A percentile compares a stretch with the other conserved stretches of the same genome.
phyloP scores from a whole-genome alignment of 2,113 vertebrate genomes.

The Limanda limanda region DNA sequence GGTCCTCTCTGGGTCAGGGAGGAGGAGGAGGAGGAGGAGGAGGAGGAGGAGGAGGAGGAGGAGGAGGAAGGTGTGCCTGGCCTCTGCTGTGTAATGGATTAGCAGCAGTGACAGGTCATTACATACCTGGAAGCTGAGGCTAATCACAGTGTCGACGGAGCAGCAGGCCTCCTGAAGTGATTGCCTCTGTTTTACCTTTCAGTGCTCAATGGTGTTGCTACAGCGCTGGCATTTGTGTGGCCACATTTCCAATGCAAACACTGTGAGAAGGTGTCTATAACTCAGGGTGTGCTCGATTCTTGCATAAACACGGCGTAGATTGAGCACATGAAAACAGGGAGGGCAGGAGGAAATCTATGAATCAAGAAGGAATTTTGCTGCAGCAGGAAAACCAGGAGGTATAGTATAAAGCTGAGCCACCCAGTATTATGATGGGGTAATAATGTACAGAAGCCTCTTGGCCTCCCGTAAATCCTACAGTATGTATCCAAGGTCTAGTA shows the following conservation, averaged over 20 bases:
- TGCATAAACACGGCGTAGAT: slow-evolving; percentile 44
- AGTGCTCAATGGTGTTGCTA: slow-evolving; percentile 69
- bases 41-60: neutral
- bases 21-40: neutral
- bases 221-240: slow-evolving; percentile 57
- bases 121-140: slow-evolving; percentile 53
- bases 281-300: slow-evolving; percentile 34
- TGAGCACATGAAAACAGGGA: slow-evolving; percentile 7
- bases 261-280: slow-evolving; percentile 44
- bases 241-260: slow-evolving; percentile 62
- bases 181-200: slow-evolving; percentile 72
- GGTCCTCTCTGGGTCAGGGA: neutral
- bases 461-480: neutral
- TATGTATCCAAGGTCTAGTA: neutral
- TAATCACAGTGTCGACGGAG: slow-evolving; percentile 25
- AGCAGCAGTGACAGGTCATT: slow-evolving; percentile 69
- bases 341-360: slow-evolving; percentile 26
- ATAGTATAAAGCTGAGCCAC: slow-evolving; percentile 44
- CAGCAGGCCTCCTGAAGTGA: slow-evolving; percentile 53
- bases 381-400: slow-evolving; percentile 21
- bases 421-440: slow-evolving; percentile 28
- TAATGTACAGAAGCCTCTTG: neutral
- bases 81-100: slow-evolving; percentile 78
- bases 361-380: slow-evolving; percentile 25
- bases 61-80: neutral